Evolutionary conservation across 2,888 invertebrate species (phyloP), one percentile per base, ranked within the genome.

Genomic region (Operophtera brumata): DNA sequence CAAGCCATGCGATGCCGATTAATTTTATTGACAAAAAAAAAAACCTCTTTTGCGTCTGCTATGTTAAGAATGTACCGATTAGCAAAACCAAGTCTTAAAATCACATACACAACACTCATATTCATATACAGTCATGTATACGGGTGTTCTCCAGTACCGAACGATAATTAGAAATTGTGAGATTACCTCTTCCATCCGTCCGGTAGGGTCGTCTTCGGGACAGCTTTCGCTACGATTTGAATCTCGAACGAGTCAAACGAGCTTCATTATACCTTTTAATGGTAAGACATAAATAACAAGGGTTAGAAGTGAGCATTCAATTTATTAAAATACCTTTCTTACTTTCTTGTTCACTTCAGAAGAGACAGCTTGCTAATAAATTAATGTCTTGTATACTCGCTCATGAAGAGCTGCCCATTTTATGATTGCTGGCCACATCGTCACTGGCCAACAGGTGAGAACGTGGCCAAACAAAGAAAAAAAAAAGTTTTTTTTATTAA

Each of bases 141-240:
- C 20, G 20, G 4, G 20, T 10, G 30, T 30, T 9, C 30, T 26
- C 32, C 40, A 47, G 11, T 32, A 47, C 20, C 9, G 12, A 4
- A 11, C 14, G 3, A 25, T 25, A 34, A 34, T 40, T 40, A 47
- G 57, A 57, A 57, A 52, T 30, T 42, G 40, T 28, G 40, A 30
- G 26, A 47, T 57, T 57, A 49, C 54, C 54, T 37, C 44, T 44
- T 36, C 30, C 46, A 47, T 52, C 45, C 56, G 44, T 52, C 61
- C 60, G 52, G 54, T 55, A 50, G 56, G 61, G 57, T 54, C 61
- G 59, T 64, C 64, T 55, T 49, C 37, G 26, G 53, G 42, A 61
- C 57, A 42, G 56, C 63, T 64, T 64, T 64, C 63, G 42, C 32
- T 28, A 28, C 46, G 59, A 64, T 61, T 59, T 58, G 54, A 64